Conservation (phyloP, 2,113 vertebrate genomes). For the Ramphastos sulfuratus region DNA sequence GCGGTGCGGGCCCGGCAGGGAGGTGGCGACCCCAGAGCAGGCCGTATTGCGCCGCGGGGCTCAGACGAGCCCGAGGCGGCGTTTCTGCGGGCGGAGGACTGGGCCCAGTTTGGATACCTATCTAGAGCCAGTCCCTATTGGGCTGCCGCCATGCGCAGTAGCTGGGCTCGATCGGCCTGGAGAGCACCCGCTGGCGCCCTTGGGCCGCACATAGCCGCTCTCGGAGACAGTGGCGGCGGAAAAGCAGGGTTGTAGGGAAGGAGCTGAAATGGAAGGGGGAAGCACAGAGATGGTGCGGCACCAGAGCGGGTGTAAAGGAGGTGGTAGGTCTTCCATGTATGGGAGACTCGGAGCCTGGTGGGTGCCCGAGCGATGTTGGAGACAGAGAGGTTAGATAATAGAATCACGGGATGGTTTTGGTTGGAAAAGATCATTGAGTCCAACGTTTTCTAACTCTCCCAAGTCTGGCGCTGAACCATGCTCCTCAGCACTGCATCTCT, state of each 20-base stretch:
- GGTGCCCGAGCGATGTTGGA: fast-evolving
- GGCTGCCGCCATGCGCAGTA: no score
- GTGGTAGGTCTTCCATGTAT: fast-evolving
- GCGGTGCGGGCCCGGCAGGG: not conserved
- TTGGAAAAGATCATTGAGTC: no score
- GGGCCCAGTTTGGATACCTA: not conserved
- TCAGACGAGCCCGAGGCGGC: not conserved
- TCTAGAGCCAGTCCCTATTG: no score
- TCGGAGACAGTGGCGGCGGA: no score
- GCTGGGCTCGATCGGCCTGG: not conserved
- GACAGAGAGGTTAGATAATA: not conserved
- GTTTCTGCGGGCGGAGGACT: not conserved
- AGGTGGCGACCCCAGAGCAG: not conserved
- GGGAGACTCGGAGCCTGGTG: fast-evolving
- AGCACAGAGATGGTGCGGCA: fast-evolving
- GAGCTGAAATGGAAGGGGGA: fast-evolving
- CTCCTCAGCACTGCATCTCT: no score
- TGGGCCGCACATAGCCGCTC: no score
- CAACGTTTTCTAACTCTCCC: no score
- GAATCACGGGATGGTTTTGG: no score
- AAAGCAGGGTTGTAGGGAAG: not conserved
- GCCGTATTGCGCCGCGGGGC: no score
- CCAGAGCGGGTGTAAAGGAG: fast-evolving
- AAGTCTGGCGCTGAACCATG: no score
- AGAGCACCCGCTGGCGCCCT: not conserved